phyloP scores from a whole-genome alignment of 2,113 vertebrate species.

The Bubalus kerabau region DNA sequence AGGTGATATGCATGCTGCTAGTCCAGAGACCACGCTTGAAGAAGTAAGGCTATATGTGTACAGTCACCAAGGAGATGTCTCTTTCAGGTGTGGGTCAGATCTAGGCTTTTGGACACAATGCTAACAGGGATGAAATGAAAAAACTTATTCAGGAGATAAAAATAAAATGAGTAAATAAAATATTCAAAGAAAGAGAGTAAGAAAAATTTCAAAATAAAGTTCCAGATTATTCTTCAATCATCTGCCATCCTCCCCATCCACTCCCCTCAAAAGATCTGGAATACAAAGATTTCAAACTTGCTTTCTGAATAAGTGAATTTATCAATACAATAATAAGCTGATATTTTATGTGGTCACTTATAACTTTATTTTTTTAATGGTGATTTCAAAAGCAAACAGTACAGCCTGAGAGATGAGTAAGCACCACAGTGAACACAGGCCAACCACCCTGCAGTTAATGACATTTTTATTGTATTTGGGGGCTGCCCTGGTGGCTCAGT shows the following conservation, averaged over 20 bases:
- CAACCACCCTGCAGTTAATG: neutral
- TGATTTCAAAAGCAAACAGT: neutral
- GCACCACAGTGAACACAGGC: neutral
- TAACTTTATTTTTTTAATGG: neutral
- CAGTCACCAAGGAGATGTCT: neutral
- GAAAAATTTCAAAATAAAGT: neutral
- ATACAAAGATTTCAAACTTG: neutral
- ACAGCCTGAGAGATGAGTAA: neutral
- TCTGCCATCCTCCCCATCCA: neutral
- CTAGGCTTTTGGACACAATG: neutral
- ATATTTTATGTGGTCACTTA: neutral
- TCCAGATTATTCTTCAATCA: neutral
- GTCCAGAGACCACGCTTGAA: neutral
- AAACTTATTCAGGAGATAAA: neutral
- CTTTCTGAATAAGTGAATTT: neutral
- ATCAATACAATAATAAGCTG: neutral
- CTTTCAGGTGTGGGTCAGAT: neutral
- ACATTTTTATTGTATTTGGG: neutral
- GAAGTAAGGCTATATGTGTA: neutral
- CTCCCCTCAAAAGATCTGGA: neutral
- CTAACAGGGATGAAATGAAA: neutral
- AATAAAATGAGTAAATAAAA: slow-evolving; percentile 28
- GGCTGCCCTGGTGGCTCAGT: neutral
- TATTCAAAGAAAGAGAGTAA: neutral
- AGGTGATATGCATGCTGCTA: neutral